Conservation (phyloP, 35 echinoderm and acorn worm genomes). For the Diadema setosum region DNA sequence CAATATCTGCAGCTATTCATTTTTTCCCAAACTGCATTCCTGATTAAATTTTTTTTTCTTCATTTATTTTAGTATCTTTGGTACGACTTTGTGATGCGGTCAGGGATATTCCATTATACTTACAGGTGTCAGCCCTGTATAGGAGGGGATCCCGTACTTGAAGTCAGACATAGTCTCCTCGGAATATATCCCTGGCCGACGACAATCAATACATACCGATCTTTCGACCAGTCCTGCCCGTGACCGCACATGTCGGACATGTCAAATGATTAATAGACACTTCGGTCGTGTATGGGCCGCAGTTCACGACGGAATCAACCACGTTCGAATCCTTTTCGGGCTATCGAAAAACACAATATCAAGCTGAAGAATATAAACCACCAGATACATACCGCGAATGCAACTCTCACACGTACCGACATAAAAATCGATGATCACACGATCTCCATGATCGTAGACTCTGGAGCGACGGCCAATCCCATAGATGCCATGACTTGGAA, state of each 20-base stretch:
- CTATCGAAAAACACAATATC: not conserved
- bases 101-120: too few relatives aligned
- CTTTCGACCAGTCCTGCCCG: not conserved
- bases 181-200: too few relatives aligned
- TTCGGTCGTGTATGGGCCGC: not conserved
- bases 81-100: too few relatives aligned
- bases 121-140: too few relatives aligned
- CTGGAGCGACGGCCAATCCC: not conserved
- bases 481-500: not conserved
- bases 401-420: not conserved
- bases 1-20: too few relatives aligned
- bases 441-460: not conserved
- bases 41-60: too few relatives aligned
- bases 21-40: too few relatives aligned
- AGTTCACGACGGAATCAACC: too few relatives aligned
- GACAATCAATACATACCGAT: too few relatives aligned
- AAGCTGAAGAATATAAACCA: not conserved
- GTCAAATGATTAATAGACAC: not conserved
- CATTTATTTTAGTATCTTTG: too few relatives aligned
- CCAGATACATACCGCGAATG: not conserved
- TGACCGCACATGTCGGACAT: not conserved
- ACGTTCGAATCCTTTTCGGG: not conserved
- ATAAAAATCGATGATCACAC: not conserved
- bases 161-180: too few relatives aligned
- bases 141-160: too few relatives aligned